These are phyloP conservation scores for Oophaga sylvatica DNA, from an alignment of 2,797 vertebrate species.

Conservation along the genomic window DNA sequence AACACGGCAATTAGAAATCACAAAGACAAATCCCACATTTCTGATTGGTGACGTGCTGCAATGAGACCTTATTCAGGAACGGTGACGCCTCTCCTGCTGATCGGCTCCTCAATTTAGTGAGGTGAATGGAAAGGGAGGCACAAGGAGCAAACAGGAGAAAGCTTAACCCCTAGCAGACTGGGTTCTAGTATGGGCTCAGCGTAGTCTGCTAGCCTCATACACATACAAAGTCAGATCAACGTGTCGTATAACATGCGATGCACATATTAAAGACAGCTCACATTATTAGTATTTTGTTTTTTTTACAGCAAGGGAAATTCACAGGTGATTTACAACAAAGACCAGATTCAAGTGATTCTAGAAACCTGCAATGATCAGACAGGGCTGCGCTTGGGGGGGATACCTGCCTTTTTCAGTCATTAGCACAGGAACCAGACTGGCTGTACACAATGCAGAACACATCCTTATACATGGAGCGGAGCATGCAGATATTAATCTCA, in stretches of 20 bases:
- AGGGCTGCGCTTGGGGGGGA: not conserved
- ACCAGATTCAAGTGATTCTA: too few relatives aligned
- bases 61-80: constrained; percentile 70
- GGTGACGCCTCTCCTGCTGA: constrained; percentile 70
- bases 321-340: not conserved
- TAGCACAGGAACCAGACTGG: not conserved
- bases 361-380: not conserved
- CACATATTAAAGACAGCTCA: not conserved
- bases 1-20: constrained; percentile 69
- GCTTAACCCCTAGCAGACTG: constrained; percentile 68
- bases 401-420: not conserved
- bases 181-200: not conserved
- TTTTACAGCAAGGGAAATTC: not conserved
- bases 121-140: constrained; percentile 71
- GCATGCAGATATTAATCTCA: not conserved
- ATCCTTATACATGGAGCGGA: too few relatives aligned
- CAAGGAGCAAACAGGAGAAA: constrained; percentile 65
- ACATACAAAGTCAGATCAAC: not conserved
- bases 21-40: constrained; percentile 71
- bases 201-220: not conserved
- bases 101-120: constrained; percentile 71
- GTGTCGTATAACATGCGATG: too few relatives aligned
- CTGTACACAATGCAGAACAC: not conserved
- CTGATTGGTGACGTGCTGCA: constrained; percentile 70
- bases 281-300: not conserved